These are phyloP conservation scores for Leptinotarsa texana DNA, from an alignment of 1,140 invertebrate genomes.

Conservation along the genomic window DNA sequence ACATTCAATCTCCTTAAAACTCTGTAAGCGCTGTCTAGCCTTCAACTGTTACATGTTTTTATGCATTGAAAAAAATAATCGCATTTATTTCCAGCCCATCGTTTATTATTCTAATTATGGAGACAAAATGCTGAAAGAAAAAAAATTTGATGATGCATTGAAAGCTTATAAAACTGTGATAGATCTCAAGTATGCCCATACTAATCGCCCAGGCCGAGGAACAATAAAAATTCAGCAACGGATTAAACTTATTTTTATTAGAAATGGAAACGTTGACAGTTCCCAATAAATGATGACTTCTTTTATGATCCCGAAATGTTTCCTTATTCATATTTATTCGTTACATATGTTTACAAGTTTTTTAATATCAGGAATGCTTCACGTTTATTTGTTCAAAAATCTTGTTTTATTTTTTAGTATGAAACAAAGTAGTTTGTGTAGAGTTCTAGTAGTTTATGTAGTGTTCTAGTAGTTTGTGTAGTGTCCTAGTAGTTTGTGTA, in stretches of 20 bases:
- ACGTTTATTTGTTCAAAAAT: no score
- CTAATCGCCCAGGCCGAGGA: background rate
- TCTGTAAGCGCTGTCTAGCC: no score
- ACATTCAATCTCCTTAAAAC: no score
- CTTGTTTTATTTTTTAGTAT: no score
- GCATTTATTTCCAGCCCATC: background rate
- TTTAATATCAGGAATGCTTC: no score
- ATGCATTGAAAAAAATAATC: no score
- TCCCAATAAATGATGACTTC: background rate
- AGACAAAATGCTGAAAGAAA: background rate
- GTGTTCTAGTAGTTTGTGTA: no score
- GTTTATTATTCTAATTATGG: background rate
- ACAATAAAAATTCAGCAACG: background rate
- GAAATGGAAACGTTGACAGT: background rate
- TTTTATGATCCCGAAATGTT: background rate
- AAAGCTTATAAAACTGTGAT: background rate
- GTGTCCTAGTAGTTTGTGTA: no score
- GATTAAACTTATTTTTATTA: background rate
- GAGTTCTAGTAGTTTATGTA: no score
- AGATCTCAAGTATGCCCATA: background rate
- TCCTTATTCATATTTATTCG: background rate
- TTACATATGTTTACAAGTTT: background rate
- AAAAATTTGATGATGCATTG: background rate
- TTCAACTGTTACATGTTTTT: no score
- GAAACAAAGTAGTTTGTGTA: no score